Evolutionary conservation across 2,797 vertebrate species (phyloP).

Genomic region (Clarias fuscus): DNA sequence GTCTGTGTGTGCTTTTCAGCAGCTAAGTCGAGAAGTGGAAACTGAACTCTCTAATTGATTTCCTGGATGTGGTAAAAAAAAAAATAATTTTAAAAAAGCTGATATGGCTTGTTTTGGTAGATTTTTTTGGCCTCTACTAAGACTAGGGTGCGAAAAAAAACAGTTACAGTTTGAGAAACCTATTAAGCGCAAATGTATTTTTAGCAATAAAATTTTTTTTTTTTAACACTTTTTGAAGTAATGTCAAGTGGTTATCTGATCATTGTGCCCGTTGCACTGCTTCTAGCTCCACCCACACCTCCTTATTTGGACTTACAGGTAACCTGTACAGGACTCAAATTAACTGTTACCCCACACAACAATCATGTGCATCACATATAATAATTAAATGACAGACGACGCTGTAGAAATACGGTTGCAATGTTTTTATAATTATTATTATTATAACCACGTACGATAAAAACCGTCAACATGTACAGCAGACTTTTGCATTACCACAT

Average conservation of each 20-base stretch:
- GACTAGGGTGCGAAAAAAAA: neutral
- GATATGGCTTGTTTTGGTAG: neutral
- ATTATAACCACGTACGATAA: slow-evolving; percentile 67
- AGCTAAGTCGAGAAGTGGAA: neutral
- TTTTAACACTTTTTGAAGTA: too few species aligned
- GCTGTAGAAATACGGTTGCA: slow-evolving; percentile 52
- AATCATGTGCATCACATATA: neutral
- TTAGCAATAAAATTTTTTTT: slow-evolving; percentile 1
- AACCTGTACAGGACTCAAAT: neutral
- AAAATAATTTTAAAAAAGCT: neutral
- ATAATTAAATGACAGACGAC: slow-evolving; percentile 7
- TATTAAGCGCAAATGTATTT: neutral
- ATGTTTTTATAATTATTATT: slow-evolving; percentile 63
- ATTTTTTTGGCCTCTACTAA: neutral
- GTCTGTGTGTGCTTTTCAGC: neutral
- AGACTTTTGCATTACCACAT: slow-evolving; percentile 67
- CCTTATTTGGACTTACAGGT: slow-evolving; percentile 15
- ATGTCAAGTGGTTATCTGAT: neutral
- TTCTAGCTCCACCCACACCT: neutral
- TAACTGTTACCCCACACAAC: neutral
- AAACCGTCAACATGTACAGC: slow-evolving; percentile 72
- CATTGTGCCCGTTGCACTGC: neutral
- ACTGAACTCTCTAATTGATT: neutral
- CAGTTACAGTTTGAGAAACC: neutral
- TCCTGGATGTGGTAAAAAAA: neutral